Conservation (phyloP, 2,797 vertebrate genomes). For the Acipenser transmontanus region DNA sequence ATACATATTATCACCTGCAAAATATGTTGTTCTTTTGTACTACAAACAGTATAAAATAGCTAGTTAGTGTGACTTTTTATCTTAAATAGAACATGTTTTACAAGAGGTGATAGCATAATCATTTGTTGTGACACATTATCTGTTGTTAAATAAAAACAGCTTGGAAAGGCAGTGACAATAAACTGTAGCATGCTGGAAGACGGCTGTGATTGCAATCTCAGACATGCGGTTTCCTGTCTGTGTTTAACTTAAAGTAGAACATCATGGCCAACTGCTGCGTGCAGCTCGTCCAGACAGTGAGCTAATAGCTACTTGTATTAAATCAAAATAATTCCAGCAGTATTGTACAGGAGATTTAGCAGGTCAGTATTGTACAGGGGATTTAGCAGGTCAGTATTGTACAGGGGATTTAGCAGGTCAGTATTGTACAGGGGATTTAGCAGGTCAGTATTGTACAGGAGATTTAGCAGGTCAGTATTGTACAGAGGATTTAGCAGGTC, state of each 20-base stretch:
- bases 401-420: too few species aligned
- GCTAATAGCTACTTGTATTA: constrained; percentile 36
- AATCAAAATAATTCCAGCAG: constrained; percentile 2
- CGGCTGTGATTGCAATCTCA: constrained; percentile 64
- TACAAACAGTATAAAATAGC: too few species aligned
- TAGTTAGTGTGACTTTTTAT: too few species aligned
- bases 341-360: neutral
- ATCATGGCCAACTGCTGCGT: constrained; percentile 68
- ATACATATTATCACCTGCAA: too few species aligned
- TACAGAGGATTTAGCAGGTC: too few species aligned
- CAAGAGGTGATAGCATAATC: constrained; percentile 25
- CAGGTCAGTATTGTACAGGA: too few species aligned
- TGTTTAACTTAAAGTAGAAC: constrained; percentile 79
- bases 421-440: too few species aligned
- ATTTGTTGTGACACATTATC: constrained; percentile 27
- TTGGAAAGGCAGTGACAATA: constrained; percentile 18
- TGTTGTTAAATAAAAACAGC: constrained; percentile 23
- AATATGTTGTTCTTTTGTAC: too few species aligned
- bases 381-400: too few species aligned
- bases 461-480: too few species aligned
- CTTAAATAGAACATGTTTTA: too few species aligned
- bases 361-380: too few species aligned
- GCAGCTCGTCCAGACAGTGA: constrained; percentile 50
- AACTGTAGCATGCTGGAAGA: constrained; percentile 14
- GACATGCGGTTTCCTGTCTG: constrained; percentile 95